A percentile compares a stretch with the other conserved stretches of the same genome.
These are phyloP conservation scores for Lochmaea capreae DNA, from an alignment of 2,888 invertebrate species.

Conservation along the genomic window DNA sequence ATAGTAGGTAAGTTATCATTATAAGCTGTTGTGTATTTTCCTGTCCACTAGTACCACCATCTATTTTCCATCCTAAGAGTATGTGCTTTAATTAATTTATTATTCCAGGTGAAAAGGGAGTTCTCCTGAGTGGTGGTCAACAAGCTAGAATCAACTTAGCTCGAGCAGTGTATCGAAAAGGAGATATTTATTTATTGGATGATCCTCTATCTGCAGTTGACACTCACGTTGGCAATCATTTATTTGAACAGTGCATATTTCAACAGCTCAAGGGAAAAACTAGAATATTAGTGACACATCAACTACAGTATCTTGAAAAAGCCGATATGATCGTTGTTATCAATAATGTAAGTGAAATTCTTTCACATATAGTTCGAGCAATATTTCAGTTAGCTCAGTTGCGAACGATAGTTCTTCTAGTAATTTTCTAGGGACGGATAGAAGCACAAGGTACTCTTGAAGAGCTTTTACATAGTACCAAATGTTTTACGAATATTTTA, in stretches of 20 bases:
- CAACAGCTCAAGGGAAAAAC: constrained; percentile 74
- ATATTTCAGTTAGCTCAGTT: no score
- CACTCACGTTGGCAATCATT: constrained; percentile 83
- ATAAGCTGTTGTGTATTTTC: no score
- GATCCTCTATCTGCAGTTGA: constrained; percentile 92
- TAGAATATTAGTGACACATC: constrained; percentile 79
- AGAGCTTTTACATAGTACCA: constrained; percentile 57
- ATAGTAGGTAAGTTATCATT: constrained; percentile 68
- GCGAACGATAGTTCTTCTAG: not conserved
- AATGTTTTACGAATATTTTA: constrained; percentile 22
- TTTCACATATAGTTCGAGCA: not conserved
- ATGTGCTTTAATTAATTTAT: not conserved
- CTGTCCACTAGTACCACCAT: no score
- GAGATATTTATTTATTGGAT: constrained; percentile 87
- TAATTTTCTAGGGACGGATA: constrained; percentile 60
- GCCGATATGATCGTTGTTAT: constrained; percentile 72
- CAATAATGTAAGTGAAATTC: constrained; percentile 67
- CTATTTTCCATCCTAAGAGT: no score
- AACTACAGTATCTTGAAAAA: constrained; percentile 73
- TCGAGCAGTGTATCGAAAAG: constrained; percentile 83
- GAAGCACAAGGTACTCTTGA: constrained; percentile 64
- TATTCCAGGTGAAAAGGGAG: constrained; percentile 70
- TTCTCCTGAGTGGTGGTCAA: constrained; percentile 81
- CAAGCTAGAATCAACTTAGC: constrained; percentile 88
- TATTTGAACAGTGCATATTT: constrained; percentile 83